Conservation (phyloP, 1,140 invertebrate species). For the Drosophila auraria region DNA sequence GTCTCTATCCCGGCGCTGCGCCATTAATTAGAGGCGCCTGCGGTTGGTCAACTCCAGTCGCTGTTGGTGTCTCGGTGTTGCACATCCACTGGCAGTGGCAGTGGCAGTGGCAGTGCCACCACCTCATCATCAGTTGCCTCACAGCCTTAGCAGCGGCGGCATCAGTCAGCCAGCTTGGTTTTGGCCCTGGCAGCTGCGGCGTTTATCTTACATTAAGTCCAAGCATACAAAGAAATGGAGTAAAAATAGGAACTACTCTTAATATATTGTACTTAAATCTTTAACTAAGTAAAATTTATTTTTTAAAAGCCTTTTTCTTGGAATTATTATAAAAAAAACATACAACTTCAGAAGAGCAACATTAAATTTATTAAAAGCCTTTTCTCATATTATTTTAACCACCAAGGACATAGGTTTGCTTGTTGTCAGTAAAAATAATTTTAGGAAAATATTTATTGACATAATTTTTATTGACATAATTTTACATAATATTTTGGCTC, state of each 20-base stretch:
- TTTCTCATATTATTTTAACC: too few relatives aligned
- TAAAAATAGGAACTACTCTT: not conserved
- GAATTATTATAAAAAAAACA: too few relatives aligned
- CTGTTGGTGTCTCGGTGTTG: constrained; percentile 8
- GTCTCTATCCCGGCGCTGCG: constrained; percentile 13
- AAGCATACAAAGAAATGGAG: not conserved
- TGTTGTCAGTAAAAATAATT: too few relatives aligned
- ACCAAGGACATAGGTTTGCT: too few relatives aligned
- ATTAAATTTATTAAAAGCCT: too few relatives aligned
- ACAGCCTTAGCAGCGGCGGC: constrained; percentile 13
- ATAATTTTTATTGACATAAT: too few relatives aligned
- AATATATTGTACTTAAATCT: not conserved
- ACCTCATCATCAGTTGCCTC: constrained; percentile 8
- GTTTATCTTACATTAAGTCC: constrained; percentile 73
- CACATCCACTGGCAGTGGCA: not conserved
- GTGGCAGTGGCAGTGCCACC: not conserved
- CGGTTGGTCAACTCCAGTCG: constrained; percentile 65
- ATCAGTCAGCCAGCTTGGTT: constrained; percentile 45
- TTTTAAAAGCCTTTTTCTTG: too few relatives aligned
- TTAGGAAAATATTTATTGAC: too few relatives aligned
- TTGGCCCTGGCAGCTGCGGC: constrained; percentile 47
- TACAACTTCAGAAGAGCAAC: too few relatives aligned
- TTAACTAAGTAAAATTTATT: too few relatives aligned
- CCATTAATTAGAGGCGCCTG: constrained; percentile 75
- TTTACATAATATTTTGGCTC: not conserved